Conservation (phyloP, 2,888 invertebrate species). For the Chloroclystis v-ata region DNA sequence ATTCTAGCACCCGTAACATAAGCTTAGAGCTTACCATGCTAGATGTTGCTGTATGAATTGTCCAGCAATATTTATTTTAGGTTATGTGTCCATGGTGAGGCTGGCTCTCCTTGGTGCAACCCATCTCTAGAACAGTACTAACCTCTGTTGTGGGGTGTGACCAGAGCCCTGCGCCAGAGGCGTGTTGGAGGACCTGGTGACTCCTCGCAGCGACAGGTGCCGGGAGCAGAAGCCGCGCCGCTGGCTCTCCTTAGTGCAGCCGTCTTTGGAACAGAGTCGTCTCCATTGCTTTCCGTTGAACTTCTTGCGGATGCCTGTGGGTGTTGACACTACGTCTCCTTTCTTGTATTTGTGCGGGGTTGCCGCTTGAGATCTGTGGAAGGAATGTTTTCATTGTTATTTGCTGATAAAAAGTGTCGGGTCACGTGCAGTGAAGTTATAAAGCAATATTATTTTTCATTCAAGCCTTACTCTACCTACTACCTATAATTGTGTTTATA, state of each 20-base stretch:
- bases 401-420: too few relatives aligned
- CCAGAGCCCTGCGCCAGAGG: slow-evolving; percentile 62
- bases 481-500: too few relatives aligned
- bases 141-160: slow-evolving; percentile 72
- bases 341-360: slow-evolving; percentile 98
- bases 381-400: too few relatives aligned
- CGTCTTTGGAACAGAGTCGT: slow-evolving; percentile 95
- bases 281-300: slow-evolving; percentile 99
- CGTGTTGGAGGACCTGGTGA: slow-evolving; percentile 66
- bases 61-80: too few relatives aligned
- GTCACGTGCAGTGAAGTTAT: too few relatives aligned
- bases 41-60: too few relatives aligned
- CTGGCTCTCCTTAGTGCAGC: slow-evolving; percentile 96
- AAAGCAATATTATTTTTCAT: too few relatives aligned
- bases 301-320: slow-evolving; percentile 97
- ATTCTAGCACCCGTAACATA: too few relatives aligned
- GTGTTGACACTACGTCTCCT: slow-evolving; percentile 96
- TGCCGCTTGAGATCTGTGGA: slow-evolving; percentile 88
- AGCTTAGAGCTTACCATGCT: too few relatives aligned
- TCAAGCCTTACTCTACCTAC: too few relatives aligned
- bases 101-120: slow-evolving; percentile 96
- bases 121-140: slow-evolving; percentile 90
- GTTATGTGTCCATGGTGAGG: slow-evolving; percentile 71
- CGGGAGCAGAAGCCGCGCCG: slow-evolving; percentile 97
- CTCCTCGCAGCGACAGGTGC: slow-evolving; percentile 93